Evolutionary conservation across 1,140 invertebrate genomes (phyloP), one percentile per base, ranked within the genome.

Genomic region (Drosophila oshimai): DNA sequence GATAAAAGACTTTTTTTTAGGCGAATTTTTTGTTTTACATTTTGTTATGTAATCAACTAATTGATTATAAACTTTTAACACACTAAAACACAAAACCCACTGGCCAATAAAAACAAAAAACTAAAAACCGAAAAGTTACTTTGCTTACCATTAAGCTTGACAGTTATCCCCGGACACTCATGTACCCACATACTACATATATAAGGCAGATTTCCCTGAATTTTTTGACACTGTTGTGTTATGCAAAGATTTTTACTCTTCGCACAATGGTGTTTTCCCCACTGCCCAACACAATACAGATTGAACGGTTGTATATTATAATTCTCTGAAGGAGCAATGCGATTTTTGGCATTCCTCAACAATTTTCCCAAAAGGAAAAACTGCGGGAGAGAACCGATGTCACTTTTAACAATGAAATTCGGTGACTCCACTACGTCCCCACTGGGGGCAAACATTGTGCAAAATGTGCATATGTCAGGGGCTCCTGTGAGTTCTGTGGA

Each of bases 271-370:
- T 17, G 18, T 13, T 15, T 18, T 6, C n/a, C 15, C 29, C 24
- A 31, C 34, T 15, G 47, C 7, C 17, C 39, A 36, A 57, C 61
- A 69, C 78, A 83, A 68, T 70, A 74, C 73, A 74, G 68, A 84
- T 77, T 78, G 74, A 83, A 83, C 73, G 57, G 51, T 60, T 55
- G 37, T 69, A 60, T 78, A 81, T 83, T 81, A 81, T 81, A 83
- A 83, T 81, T 81, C 78, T 74, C 69, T 73, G 69, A 60, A 67
- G 47, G 71, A 31, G 72, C 72, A 68, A 45, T 57, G 55, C 69
- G 72, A 81, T 83, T 83, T 77, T 74, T 83, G 61, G 51, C 42
- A 65, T 80, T 65, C 39, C 70, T 71, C 24, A 24, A 33, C 60
- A 28, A 31, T 49, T 49, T 58, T 22, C 34, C 20, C 9, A 15